Evolutionary conservation across 2,113 vertebrate species (phyloP), one percentile per base, ranked within the genome.

Genomic region (Nothobranchius kuhntae): DNA sequence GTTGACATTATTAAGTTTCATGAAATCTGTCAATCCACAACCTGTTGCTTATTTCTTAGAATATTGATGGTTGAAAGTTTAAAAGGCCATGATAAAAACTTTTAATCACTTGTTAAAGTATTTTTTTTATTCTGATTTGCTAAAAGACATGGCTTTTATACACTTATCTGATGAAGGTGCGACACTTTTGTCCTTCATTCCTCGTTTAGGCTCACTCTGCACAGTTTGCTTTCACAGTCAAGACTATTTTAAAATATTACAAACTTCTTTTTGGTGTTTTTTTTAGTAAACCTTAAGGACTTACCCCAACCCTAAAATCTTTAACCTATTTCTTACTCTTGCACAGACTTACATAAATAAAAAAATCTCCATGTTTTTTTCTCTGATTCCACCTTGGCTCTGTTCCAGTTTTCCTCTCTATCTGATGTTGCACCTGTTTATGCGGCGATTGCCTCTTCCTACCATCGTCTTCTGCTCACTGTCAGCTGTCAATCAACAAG

Each of bases 401-500:
- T 68, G 14, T 68, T 47, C 45, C 61, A 3, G 45, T 47, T 75
- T 57, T 46, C 62, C 44, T 45, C 44, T 45, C 6, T 70, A 53
- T 69, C 69, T 72, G 72, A 77, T 77, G 74, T 59, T 51, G 82
- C 84, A 85, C 82, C 78, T 85, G 76, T 65, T 79, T 74, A 56
- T 63, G 47, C 42, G n/a, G 60, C 55, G 30, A 62, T 65, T 60
- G 69, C 73, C 54, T 76, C 80, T 60, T 59, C 44, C 64, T 65
- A 61, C 65, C 48, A 6, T 65, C 76, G 55, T 80, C 85, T 61
- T 64, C 62, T 65, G 72, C 73, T 75, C 82, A 78, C 84, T 75
- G 63, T 63, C 13, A 50, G 67, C 78, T 83, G 83, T 82, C 88
- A 86, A 73, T 87, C 86, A 85, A 24, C 78, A 70, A 75, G 68